Conservation (phyloP, 1,140 invertebrate genomes). For the Lepidurus packardi region DNA sequence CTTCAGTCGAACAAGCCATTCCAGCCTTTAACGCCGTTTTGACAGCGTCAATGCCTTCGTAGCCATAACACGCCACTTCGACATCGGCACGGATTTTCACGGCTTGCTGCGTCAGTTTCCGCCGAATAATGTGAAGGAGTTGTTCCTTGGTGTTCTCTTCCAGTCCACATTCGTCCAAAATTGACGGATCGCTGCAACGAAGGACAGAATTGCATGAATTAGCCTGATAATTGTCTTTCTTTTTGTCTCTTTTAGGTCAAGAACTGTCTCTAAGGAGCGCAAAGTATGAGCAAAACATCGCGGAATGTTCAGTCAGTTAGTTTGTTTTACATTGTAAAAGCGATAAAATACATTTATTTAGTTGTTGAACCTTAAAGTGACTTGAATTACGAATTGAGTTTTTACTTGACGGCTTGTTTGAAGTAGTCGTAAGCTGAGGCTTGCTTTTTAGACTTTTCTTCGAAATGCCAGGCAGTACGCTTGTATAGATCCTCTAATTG, state of each 20-base stretch:
- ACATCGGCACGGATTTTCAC: conserved; percentile 97
- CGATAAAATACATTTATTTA: conserved; percentile 32
- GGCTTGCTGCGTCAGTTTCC: conserved; percentile 94
- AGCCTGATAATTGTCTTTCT: conserved; percentile 24
- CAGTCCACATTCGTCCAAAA: conserved; percentile 92
- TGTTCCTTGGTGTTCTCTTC: conserved; percentile 89
- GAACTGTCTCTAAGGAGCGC: too few species aligned
- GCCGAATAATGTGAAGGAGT: conserved; percentile 87
- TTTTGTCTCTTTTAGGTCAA: background rate
- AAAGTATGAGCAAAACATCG: too few species aligned
- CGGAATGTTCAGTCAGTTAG: conserved; percentile 28
- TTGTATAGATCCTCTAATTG: conserved; percentile 92
- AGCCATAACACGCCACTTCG: conserved; percentile 96
- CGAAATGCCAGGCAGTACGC: conserved; percentile 98
- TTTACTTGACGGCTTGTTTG: conserved; percentile 94
- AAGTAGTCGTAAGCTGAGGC: conserved; percentile 96
- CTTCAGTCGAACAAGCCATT: conserved; percentile 82
- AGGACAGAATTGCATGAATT: conserved; percentile 30
- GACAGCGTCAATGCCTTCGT: conserved; percentile 98
- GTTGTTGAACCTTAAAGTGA: background rate
- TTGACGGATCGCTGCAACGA: conserved; percentile 70
- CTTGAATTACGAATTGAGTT: conserved; percentile 27
- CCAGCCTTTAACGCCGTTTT: conserved; percentile 88
- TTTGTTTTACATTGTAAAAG: background rate
- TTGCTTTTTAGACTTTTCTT: conserved; percentile 95